These are phyloP conservation scores for Podarcis raffonei DNA, from an alignment of 2,113 vertebrate genomes.

Conservation along the genomic window DNA sequence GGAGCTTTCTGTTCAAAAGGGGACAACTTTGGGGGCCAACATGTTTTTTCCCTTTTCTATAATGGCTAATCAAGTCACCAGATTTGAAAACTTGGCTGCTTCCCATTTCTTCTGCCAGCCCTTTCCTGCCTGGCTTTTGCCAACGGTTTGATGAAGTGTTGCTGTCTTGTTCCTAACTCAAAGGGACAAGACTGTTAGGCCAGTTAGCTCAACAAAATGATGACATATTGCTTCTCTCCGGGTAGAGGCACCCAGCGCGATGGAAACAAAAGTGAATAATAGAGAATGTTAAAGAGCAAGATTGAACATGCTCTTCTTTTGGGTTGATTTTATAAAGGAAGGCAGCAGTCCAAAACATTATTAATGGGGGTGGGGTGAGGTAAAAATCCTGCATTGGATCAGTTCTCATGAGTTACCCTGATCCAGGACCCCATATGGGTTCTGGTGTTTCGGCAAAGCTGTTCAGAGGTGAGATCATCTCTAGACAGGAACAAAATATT, in stretches of 20 bases:
- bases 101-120: constrained; percentile 45
- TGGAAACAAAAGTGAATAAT: constrained; percentile 51
- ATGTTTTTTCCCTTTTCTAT: background rate
- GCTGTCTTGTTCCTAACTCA: constrained; percentile 41
- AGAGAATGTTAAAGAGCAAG: constrained; percentile 49
- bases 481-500: background rate
- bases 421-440: background rate
- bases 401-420: constrained; percentile 6
- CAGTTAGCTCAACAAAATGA: constrained; percentile 64
- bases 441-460: background rate
- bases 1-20: background rate
- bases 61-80: background rate
- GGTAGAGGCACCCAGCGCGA: constrained; percentile 59
- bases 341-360: constrained; percentile 5
- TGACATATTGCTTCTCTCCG: constrained; percentile 60
- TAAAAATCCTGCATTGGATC: constrained; percentile 1
- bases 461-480: background rate
- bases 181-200: constrained; percentile 60
- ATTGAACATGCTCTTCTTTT: constrained; percentile 5
- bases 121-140: constrained; percentile 37
- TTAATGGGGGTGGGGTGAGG: constrained; percentile 2
- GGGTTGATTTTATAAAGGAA: constrained; percentile 39
- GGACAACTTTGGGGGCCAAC: constrained; percentile 44
- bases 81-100: constrained; percentile 36
- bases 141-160: constrained; percentile 30